Conservation (phyloP, 1,140 invertebrate genomes). For the Steinernema khuongi region DNA sequence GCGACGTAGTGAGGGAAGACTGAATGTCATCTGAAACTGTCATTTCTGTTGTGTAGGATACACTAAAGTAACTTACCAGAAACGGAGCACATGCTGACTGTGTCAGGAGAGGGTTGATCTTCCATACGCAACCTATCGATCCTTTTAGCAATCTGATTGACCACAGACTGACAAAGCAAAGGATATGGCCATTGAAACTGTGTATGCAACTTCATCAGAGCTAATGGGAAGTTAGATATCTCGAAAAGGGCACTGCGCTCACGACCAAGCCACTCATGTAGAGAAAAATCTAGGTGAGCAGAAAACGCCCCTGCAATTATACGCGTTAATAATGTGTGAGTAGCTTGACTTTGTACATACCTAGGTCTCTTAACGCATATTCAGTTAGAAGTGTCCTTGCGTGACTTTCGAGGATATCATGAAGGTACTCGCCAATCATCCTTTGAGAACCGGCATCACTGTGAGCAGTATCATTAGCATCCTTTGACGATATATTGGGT, state of each 20-base stretch:
- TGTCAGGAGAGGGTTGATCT: not conserved
- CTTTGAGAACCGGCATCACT: constrained; percentile 2
- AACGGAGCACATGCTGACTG: constrained; percentile 1
- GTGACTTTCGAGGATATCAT: constrained; percentile 29
- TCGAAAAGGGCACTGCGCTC: not conserved
- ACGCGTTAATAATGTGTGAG: not conserved
- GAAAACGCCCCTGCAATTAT: constrained; percentile 48
- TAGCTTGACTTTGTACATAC: constrained; percentile 27
- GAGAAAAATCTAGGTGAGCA: constrained; percentile 46
- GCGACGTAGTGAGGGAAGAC: not conserved
- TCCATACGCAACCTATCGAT: not conserved
- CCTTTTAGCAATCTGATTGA: constrained; percentile 11
- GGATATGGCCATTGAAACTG: constrained; percentile 57
- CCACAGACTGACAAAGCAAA: constrained; percentile 26
- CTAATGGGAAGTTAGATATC: constrained; percentile 43
- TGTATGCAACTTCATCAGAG: constrained; percentile 55
- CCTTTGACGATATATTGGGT: not conserved
- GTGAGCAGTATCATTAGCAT: not conserved
- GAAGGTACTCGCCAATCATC: not conserved
- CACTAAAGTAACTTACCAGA: no score
- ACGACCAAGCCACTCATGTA: constrained; percentile 23
- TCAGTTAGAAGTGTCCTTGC: constrained; percentile 43
- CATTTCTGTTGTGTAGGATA: not conserved
- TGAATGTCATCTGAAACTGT: constrained; percentile 1
- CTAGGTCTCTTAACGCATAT: constrained; percentile 53